phyloP scores from a whole-genome alignment of 1,140 invertebrate species.

The Nephila pilipes region DNA sequence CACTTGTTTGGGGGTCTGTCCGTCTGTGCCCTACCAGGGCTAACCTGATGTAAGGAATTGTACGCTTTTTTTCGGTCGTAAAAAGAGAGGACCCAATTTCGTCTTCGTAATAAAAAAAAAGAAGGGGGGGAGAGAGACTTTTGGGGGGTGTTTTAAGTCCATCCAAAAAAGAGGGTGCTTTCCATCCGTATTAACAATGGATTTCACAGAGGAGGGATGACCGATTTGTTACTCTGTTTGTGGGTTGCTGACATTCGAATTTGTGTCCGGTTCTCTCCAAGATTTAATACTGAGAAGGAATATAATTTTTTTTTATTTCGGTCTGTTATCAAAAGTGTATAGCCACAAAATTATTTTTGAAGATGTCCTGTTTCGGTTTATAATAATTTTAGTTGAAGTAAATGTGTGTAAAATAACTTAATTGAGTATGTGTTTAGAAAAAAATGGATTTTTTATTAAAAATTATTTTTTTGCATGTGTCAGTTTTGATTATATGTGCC shows the following conservation, averaged over 20 bases:
- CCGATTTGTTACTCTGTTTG: no score
- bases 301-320: no score
- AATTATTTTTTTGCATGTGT: no score
- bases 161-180: not conserved
- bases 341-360: no score
- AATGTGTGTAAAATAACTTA: no score
- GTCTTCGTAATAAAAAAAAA: not conserved
- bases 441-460: no score
- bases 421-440: no score
- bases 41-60: constrained; percentile 23
- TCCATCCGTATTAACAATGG: not conserved
- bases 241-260: not conserved
- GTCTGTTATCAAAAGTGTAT: no score
- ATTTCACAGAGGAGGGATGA: not conserved
- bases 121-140: not conserved
- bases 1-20: constrained; percentile 67
- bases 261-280: not conserved
- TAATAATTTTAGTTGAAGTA: no score
- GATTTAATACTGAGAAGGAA: not conserved
- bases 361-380: no score
- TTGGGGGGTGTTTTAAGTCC: not conserved
- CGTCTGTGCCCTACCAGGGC: not conserved
- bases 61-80: not conserved
- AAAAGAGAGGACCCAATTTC: constrained; percentile 42
- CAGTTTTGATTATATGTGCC: no score